phyloP scores from a whole-genome alignment of 2,797 vertebrate species.

The Oreochromis grahami region DNA sequence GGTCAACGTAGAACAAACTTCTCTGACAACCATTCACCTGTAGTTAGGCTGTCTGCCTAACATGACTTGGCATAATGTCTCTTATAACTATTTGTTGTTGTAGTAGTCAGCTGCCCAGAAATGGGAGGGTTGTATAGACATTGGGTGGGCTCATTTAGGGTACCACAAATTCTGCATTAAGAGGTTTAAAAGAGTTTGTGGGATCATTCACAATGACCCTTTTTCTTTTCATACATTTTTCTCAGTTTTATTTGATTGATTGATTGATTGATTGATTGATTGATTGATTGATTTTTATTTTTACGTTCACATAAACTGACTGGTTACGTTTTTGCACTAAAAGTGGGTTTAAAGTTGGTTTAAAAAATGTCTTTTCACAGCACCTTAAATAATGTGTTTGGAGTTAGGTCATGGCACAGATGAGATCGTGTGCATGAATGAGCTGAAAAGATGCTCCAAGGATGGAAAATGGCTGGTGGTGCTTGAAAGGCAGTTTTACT shows the following conservation, averaged over 20 bases:
- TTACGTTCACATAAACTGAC: accelerated
- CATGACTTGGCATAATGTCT: background rate
- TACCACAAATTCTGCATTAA: background rate
- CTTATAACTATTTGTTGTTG: background rate
- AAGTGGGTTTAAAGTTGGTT: accelerated
- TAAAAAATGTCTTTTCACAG: background rate
- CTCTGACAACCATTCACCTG: background rate
- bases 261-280: background rate
- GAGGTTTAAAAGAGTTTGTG: background rate
- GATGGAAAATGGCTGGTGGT: background rate
- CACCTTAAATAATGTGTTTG: background rate
- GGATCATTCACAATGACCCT: background rate
- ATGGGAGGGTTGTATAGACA: background rate
- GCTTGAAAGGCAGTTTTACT: background rate
- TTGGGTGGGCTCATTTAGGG: background rate
- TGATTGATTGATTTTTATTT: background rate
- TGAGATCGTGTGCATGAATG: background rate
- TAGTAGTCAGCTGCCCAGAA: background rate
- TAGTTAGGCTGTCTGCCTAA: background rate
- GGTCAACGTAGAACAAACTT: background rate
- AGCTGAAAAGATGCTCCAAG: background rate
- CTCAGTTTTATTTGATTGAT: background rate
- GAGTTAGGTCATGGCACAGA: background rate
- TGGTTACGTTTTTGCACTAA: background rate
- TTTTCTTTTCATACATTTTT: background rate